Evolutionary conservation across 2,888 invertebrate species (phyloP).

Genomic region (Atrina japonica): DNA sequence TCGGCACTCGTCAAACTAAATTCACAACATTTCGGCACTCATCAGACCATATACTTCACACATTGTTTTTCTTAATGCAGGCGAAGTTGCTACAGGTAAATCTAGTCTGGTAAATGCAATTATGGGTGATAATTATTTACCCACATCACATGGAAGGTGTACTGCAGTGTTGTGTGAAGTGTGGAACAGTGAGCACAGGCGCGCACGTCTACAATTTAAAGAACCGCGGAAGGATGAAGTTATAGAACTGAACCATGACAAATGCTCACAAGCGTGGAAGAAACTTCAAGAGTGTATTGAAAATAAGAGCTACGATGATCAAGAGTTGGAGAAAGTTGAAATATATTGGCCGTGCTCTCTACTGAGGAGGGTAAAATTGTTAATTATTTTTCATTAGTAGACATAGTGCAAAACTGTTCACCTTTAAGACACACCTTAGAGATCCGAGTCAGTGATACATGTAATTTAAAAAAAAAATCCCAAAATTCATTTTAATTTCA

Average conservation of each 20-base stretch:
- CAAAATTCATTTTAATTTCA: too few relatives aligned
- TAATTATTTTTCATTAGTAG: too few relatives aligned
- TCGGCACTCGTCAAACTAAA: too few relatives aligned
- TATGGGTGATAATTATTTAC: constrained; percentile 8
- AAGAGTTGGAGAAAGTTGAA: background rate
- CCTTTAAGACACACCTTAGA: too few relatives aligned
- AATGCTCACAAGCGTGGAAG: background rate
- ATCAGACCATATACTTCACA: background rate
- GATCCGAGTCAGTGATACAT: too few relatives aligned
- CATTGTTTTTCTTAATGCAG: background rate
- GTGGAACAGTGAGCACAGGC: constrained; percentile 9
- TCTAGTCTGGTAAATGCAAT: constrained; percentile 13
- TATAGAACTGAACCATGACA: background rate
- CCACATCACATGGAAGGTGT: constrained; percentile 6
- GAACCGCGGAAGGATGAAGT: background rate
- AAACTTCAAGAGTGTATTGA: background rate
- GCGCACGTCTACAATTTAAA: background rate
- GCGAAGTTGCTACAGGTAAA: constrained; percentile 26
- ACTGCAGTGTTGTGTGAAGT: constrained; percentile 25
- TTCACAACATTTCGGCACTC: background rate
- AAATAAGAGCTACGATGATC: background rate
- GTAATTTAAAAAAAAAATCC: too few relatives aligned
- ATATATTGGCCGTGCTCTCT: background rate
- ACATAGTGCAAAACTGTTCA: too few relatives aligned
- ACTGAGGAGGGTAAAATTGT: too few relatives aligned